phyloP scores from a whole-genome alignment of 1,140 invertebrate species.

The Apis dorsata region DNA sequence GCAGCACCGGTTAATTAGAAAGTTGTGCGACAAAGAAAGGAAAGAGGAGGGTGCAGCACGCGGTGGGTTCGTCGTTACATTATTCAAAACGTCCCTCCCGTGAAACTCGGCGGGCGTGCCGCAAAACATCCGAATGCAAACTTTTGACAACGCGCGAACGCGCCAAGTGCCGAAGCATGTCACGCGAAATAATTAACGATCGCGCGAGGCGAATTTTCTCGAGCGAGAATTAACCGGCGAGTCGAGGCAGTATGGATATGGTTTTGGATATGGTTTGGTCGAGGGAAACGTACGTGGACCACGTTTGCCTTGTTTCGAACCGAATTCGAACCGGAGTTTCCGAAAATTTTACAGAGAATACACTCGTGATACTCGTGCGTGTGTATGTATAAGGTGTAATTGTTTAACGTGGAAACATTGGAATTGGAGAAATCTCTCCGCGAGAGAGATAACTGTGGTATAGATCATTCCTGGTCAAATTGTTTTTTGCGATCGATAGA shows the following conservation, averaged over 20 bases:
- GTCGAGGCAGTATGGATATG: not conserved
- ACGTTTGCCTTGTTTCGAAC: constrained; percentile 2
- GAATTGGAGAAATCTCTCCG: no score
- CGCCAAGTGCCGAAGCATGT: constrained; percentile 76
- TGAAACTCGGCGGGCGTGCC: constrained; percentile 65
- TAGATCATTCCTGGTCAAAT: no score
- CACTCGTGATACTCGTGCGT: no score
- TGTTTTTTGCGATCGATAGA: no score
- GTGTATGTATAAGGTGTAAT: no score
- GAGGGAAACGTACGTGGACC: not conserved
- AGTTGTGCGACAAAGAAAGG: constrained; percentile 70
- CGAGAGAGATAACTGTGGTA: no score
- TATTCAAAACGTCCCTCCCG: constrained; percentile 74
- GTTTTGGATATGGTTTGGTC: not conserved
- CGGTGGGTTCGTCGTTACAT: constrained; percentile 75
- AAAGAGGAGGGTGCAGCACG: constrained; percentile 13
- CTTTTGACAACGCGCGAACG: constrained; percentile 75
- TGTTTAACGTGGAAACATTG: no score
- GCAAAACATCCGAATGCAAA: constrained; percentile 74
- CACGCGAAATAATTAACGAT: constrained; percentile 79
- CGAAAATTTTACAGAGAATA: no score
- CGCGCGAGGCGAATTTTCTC: constrained; percentile 74
- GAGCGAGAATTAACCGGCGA: constrained; percentile 63
- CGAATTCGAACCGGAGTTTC: no score
- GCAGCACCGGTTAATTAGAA: constrained; percentile 78